These are phyloP conservation scores for Vidua chalybeata DNA, from an alignment of 2,113 vertebrate genomes.

Conservation along the genomic window DNA sequence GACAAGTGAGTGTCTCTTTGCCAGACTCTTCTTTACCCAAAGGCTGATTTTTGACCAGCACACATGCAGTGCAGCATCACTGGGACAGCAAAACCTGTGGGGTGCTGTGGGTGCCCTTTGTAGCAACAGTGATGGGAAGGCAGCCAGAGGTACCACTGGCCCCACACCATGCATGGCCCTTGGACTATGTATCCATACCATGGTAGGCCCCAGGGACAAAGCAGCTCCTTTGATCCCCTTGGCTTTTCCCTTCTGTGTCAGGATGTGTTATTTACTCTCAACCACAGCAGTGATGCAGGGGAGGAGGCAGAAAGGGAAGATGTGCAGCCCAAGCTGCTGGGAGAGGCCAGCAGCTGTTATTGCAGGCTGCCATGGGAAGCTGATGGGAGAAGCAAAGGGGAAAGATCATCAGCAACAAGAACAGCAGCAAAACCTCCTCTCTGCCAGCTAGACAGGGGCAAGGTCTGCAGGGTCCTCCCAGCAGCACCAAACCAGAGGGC, in stretches of 20 bases:
- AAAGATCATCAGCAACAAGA: background rate
- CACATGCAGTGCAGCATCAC: background rate
- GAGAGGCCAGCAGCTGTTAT: background rate
- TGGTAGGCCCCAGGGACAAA: background rate
- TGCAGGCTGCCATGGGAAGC: background rate
- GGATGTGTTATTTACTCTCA: background rate
- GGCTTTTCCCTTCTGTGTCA: background rate
- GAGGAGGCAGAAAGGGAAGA: background rate
- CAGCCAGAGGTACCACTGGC: background rate
- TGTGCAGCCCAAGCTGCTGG: background rate
- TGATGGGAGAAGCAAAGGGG: background rate
- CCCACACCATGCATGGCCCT: fast-evolving
- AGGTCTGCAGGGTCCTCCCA: background rate
- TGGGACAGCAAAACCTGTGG: background rate
- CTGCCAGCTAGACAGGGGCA: background rate
- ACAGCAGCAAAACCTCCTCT: background rate
- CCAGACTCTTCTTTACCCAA: background rate
- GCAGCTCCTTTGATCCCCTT: background rate
- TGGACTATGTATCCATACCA: fast-evolving
- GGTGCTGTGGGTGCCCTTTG: background rate
- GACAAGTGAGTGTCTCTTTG: background rate
- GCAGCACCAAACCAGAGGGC: background rate
- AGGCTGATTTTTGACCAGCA: background rate
- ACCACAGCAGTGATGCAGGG: background rate
- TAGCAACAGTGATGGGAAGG: background rate